Evolutionary conservation across 2,888 invertebrate genomes (phyloP), one percentile per base, ranked within the genome.

Genomic region (Mystacides longicornis): DNA sequence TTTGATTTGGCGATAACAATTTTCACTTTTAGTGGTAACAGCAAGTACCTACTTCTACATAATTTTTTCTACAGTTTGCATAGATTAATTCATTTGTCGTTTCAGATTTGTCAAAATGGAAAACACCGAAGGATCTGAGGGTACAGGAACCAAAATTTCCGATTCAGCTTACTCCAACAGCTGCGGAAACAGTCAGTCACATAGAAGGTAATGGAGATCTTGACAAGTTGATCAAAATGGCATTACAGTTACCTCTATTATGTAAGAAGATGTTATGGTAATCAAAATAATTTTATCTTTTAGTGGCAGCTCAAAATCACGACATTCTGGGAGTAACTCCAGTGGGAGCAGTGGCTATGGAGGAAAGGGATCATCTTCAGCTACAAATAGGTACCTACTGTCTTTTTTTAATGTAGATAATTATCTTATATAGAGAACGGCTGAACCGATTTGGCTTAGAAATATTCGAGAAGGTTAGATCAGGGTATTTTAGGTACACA

Each of bases 141-240:
- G 59, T 11, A 80, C 75, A 46, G 81, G 81, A 67, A 81, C 81
- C 2, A 87, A 86, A 67, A 74, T 87, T 49, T 86, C 87, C 5
- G 90, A 90, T 70, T 90, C 90, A 1, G 89, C 84, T 9, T 90
- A 89, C 67, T 88, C 89, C 0, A 87, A 85, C 67, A 89, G 88
- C 64, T 87, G 86, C 71, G 86, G 86, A 65, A 89, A 89, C 70
- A 89, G 88, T 64, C 88, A 89, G 66, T 89, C 89, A 0, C 85
- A 87, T 66, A 78, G 86, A 67, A 90, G 89, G 89, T 89, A 67
- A 68, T 43, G 23, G 3, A 7, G 16, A 27, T 27, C 11, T 27
- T 27, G n/a, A n/a, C n/a, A n/a, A n/a, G n/a, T n/a, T n/a, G n/a
- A n/a, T n/a, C n/a, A n/a, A n/a, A n/a, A n/a, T n/a, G n/a, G n/a